A percentile compares a stretch with the other conserved stretches of the same genome.
Evolutionary conservation across 1,140 invertebrate species (phyloP).

Genomic region (Palaemon carinicauda): DNA sequence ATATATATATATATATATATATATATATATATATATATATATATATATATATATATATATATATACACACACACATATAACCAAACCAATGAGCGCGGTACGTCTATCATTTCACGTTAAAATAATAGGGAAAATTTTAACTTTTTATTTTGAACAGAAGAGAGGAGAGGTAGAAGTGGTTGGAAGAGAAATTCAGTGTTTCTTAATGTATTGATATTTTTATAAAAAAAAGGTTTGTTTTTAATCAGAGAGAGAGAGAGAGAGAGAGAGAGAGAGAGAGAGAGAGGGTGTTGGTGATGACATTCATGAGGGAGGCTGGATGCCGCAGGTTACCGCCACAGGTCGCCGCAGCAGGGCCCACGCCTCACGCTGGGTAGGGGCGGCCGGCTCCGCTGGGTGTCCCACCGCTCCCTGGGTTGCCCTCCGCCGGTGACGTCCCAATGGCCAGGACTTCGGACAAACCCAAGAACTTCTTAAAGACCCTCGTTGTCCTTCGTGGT

Average conservation of each 20-base stretch:
- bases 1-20: too few species aligned
- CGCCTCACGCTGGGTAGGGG: slow-evolving; percentile 40
- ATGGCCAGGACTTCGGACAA: not conserved
- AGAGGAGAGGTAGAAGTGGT: too few species aligned
- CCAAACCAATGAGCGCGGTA: too few species aligned
- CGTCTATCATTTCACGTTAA: too few species aligned
- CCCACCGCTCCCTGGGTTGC: not conserved
- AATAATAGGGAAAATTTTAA: too few species aligned
- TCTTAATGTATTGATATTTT: too few species aligned
- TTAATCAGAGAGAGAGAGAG: not conserved
- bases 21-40: too few species aligned
- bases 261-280: slow-evolving; percentile 15
- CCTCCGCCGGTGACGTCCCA: not conserved
- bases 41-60: too few species aligned
- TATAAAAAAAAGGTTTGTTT: too few species aligned
- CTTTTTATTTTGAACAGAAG: too few species aligned
- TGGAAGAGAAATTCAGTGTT: too few species aligned
- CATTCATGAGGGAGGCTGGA: slow-evolving; percentile 42
- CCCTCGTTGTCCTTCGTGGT: not conserved
- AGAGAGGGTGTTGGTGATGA: slow-evolving; percentile 38
- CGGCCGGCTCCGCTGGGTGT: slow-evolving; percentile 25
- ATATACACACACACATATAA: too few species aligned
- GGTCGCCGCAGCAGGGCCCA: slow-evolving; percentile 13
- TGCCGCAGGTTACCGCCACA: slow-evolving; percentile 12
- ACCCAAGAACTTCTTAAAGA: not conserved